Base-by-base conservation (phyloP, 1,140 invertebrate genomes). In the Leptinotarsa defecta region DNA sequence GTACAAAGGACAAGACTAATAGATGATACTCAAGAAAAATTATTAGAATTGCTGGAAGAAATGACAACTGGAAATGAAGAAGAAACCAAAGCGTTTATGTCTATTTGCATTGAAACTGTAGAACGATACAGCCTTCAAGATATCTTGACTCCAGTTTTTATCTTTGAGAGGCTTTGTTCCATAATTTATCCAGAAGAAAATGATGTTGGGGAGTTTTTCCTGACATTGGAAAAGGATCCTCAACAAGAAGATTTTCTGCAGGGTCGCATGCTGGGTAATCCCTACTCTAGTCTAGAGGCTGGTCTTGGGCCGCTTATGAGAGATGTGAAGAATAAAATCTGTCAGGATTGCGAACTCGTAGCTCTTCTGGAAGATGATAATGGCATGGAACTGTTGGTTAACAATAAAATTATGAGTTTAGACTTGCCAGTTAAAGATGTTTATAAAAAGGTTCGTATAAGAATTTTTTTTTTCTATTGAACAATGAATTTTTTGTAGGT, bases 191-290 rank as follows among this genome's bases (percentile, higher is more conserved):
- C 97, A 0, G 97, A 99, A 85, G 97, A 98, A 86, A 98, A 97
- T 82, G 97, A 98, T 85, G 92, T 97, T 17, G 95, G 94, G 1
- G 97, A 99, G 87, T 99, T 99, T 86, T 97, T 96, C 86, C 89
- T 99, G 61, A 96, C 95, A 0, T 88, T 99, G 17, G 98, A 99
- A 83, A 99, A 99, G 85, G 98, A 99, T 89, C 94, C 96, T 1
- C 97, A 98, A 83, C 98, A 99, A 84, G 98, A 99, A 88, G 98
- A 99, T 86, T 99, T 99, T 86, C 89, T 99, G 76, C 96, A 96
- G 86, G 92, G 92, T 79, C 92, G 97, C 65, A 99, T 99, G 97
- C 88, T 98, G 74, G 97, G 97, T 48, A 99, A 99, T 89, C 97
- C 97, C 1, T 99, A 99, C 86, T 97, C 95, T 65, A 97, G 95